Evolutionary conservation across 2,888 invertebrate species (phyloP).

Genomic region (Mythimna impura): DNA sequence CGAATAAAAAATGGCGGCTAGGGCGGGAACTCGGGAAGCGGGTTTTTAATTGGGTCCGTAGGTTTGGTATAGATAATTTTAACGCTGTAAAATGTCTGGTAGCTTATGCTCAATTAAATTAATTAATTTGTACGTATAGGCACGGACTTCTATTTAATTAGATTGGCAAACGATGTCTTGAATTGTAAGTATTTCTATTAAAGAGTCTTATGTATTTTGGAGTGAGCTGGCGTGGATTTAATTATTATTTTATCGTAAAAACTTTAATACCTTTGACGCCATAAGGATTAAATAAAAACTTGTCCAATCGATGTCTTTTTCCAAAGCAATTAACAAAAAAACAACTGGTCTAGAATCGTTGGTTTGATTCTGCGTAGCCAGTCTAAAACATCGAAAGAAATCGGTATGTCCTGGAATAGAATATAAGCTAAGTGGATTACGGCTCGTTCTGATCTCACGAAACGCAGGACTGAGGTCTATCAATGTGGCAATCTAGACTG

Average conservation of each 20-base stretch:
- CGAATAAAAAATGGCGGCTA: constrained; percentile 47
- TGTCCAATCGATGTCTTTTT: background rate
- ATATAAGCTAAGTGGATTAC: background rate
- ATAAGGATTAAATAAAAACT: background rate
- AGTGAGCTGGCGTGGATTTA: background rate
- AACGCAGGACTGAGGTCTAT: background rate
- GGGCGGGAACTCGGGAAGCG: constrained; percentile 20
- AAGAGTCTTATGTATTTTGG: background rate
- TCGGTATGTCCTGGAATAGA: background rate
- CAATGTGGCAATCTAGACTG: background rate
- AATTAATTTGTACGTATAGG: constrained; percentile 9
- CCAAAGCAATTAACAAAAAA: background rate
- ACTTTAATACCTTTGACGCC: too few species aligned
- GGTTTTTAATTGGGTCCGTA: constrained; percentile 56
- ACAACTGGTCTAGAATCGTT: too few species aligned
- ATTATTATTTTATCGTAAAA: background rate
- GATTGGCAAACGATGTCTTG: background rate
- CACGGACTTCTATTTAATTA: background rate
- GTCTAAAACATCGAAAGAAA: background rate
- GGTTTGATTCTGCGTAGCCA: background rate
- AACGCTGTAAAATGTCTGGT: constrained; percentile 15
- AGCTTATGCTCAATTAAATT: constrained; percentile 12
- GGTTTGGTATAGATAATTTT: constrained; percentile 29
- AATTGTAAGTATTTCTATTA: constrained; percentile 7
- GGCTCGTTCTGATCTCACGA: background rate